phyloP scores from a whole-genome alignment of 2,113 vertebrate species.

The Emydocephalus ijimae region DNA sequence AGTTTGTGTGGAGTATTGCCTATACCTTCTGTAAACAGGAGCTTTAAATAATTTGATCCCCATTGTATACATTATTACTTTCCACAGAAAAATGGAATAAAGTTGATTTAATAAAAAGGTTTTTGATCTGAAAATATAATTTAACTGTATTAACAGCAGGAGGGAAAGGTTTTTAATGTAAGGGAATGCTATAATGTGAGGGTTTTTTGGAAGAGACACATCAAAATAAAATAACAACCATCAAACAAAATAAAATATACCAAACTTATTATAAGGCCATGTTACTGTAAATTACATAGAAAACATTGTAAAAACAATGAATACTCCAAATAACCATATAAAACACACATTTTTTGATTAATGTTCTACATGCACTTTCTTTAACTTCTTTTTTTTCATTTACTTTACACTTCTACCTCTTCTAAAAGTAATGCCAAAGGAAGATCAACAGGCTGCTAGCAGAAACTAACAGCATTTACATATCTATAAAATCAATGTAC shows the following conservation, averaged over 20 bases:
- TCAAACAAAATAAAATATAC: background rate
- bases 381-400: background rate
- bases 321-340: background rate
- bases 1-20: background rate
- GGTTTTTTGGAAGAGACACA: background rate
- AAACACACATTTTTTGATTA: background rate
- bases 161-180: background rate
- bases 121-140: background rate
- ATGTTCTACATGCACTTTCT: background rate
- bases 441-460: background rate
- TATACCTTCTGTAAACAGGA: background rate
- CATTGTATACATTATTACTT: background rate
- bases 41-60: background rate
- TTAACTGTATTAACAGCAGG: background rate
- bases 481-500: constrained; percentile 8
- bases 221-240: background rate
- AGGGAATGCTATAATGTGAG: background rate
- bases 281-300: background rate
- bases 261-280: background rate
- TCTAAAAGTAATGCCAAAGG: background rate
- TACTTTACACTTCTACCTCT: background rate
- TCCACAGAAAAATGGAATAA: background rate
- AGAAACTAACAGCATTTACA: background rate
- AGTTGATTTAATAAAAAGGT: background rate
- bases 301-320: background rate